A percentile compares a stretch with the other conserved stretches of the same genome.
phyloP scores from a whole-genome alignment of 2,888 invertebrate genomes.

The Netelia inedita region DNA sequence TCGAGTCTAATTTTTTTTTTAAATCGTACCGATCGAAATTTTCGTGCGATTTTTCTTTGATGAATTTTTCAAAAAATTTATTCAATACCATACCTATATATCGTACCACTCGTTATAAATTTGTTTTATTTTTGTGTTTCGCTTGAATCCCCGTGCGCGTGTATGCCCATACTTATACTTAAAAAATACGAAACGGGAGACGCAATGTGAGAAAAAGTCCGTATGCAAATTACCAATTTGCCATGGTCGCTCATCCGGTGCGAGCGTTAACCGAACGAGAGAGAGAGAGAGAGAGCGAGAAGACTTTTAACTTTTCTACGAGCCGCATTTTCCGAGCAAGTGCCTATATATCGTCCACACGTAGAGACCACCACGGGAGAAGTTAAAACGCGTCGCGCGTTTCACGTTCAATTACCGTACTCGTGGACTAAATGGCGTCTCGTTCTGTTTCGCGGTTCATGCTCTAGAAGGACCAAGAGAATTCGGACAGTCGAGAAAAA shows the following conservation, averaged over 20 bases:
- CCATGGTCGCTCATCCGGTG: constrained; percentile 46
- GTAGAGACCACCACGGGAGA: constrained; percentile 17
- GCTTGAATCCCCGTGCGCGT: not conserved
- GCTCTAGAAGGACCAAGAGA: not conserved
- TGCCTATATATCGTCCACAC: constrained; percentile 13
- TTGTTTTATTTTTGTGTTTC: not conserved
- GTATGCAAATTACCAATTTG: constrained; percentile 72
- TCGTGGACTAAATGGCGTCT: constrained; percentile 56
- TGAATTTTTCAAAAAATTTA: too few species aligned
- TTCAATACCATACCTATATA: too few species aligned
- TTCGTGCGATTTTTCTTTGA: too few species aligned
- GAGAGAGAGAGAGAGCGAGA: constrained; percentile 26
- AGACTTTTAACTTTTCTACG: constrained; percentile 56
- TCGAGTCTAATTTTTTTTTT: too few species aligned
- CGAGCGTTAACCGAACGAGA: constrained; percentile 41
- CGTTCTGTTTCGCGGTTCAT: constrained; percentile 58
- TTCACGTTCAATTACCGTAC: constrained; percentile 64
- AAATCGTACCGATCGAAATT: too few species aligned
- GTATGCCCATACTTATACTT: not conserved
- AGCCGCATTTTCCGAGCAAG: constrained; percentile 45
- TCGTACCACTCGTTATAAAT: not conserved
- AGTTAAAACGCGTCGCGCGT: constrained; percentile 60
- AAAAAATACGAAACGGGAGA: constrained; percentile 38
- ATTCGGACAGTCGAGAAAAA: constrained; percentile 9
- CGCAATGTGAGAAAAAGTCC: constrained; percentile 61